Conservation (phyloP, 2,888 invertebrate genomes). For the Oeneis ivallda region DNA sequence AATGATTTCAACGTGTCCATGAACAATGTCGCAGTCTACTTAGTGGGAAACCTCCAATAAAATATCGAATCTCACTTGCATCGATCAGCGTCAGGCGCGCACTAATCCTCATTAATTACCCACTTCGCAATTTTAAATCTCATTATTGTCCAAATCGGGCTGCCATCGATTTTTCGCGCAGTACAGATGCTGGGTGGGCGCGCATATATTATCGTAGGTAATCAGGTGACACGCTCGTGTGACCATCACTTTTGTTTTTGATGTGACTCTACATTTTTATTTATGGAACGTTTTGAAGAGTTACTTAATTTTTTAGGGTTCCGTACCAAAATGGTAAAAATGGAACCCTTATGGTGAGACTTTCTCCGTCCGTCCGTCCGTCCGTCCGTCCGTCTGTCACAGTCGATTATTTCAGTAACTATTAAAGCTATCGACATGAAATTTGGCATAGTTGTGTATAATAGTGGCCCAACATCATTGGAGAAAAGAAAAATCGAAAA, state of each 20-base stretch:
- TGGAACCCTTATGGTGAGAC: no score
- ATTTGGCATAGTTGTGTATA: no score
- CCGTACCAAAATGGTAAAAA: no score
- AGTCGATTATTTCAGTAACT: no score
- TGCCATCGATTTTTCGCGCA: slow-evolving; percentile 72
- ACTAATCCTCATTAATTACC: slow-evolving; percentile 25
- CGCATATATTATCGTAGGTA: slow-evolving; percentile 68
- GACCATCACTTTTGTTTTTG: slow-evolving; percentile 26
- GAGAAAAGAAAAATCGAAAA: no score
- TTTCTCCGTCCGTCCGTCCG: no score
- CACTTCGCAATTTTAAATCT: slow-evolving; percentile 26
- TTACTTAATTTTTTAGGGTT: no score
- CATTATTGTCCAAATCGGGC: slow-evolving; percentile 26
- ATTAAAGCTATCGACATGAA: no score
- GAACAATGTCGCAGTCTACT: neutral
- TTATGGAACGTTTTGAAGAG: neutral
- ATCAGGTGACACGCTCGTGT: slow-evolving; percentile 59
- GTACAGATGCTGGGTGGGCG: slow-evolving; percentile 52
- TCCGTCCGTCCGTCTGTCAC: no score
- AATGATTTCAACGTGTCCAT: no score
- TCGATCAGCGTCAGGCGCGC: slow-evolving; percentile 12
- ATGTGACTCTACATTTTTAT: neutral
- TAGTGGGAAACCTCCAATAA: neutral
- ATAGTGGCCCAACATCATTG: no score
- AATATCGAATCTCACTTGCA: slow-evolving; percentile 5